Conservation (phyloP, 2,797 vertebrate genomes). For the Lagocephalus sceleratus region DNA sequence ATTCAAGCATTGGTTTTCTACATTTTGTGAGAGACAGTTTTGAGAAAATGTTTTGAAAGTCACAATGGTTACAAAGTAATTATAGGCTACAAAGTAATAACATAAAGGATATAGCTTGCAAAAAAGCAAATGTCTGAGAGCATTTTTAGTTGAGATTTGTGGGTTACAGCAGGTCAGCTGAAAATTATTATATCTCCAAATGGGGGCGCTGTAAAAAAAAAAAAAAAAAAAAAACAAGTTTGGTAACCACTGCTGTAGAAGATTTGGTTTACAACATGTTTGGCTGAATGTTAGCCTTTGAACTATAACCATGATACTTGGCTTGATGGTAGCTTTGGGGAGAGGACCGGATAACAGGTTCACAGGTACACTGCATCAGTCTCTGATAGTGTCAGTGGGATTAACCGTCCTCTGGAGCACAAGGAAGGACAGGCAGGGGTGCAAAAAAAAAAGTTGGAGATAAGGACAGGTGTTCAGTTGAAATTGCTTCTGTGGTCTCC, state of each 20-base stretch:
- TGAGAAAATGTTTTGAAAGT: too few relatives aligned
- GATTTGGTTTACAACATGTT: conserved; percentile 20
- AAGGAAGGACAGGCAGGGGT: conserved; percentile 23
- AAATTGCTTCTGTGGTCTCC: conserved; percentile 69
- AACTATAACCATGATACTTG: conserved; percentile 31
- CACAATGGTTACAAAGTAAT: too few relatives aligned
- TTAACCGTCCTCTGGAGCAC: conserved; percentile 60
- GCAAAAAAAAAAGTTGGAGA: conserved; percentile 64
- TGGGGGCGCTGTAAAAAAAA: background rate
- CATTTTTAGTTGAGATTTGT: too few relatives aligned
- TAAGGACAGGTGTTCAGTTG: conserved; percentile 68
- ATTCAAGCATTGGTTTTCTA: too few relatives aligned
- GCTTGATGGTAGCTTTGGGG: conserved; percentile 30
- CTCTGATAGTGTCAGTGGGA: conserved; percentile 62
- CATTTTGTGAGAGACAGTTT: too few relatives aligned
- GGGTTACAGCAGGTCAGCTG: too few relatives aligned
- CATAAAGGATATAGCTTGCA: too few relatives aligned
- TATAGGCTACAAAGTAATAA: too few relatives aligned
- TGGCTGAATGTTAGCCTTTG: conserved; percentile 28
- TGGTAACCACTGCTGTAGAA: background rate
- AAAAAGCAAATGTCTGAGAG: too few relatives aligned
- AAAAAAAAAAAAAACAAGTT: too few relatives aligned
- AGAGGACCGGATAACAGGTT: conserved; percentile 58
- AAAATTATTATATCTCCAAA: conserved; percentile 4
- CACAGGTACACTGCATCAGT: conserved; percentile 61